phyloP scores from a whole-genome alignment of 37 sponge, comb jelly and placozoan species.

The Oopsacas minuta region DNA sequence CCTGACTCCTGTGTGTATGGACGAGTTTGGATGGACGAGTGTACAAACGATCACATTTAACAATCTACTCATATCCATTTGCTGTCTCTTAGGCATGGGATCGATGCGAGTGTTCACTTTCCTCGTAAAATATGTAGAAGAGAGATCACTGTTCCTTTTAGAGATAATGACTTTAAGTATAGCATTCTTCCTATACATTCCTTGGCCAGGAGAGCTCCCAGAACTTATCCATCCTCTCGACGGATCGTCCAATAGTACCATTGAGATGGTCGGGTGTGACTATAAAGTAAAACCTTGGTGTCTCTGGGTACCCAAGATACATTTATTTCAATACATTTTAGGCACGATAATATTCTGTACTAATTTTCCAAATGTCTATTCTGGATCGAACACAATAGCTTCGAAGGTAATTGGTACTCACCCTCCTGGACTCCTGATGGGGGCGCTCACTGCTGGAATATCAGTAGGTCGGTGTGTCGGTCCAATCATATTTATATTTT shows the following conservation, averaged over 20 bases:
- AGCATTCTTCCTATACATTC: neutral
- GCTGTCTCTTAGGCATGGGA: neutral
- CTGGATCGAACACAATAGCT: neutral
- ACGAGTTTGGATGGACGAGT: neutral
- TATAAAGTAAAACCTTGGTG: neutral
- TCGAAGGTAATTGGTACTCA: neutral
- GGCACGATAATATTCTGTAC: neutral
- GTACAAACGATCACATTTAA: neutral
- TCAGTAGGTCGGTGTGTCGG: neutral
- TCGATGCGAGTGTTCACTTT: neutral
- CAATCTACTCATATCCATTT: neutral
- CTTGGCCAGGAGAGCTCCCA: neutral
- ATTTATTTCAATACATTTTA: neutral
- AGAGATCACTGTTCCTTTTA: neutral
- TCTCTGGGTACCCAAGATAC: neutral
- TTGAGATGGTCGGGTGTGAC: neutral
- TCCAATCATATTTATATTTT: neutral
- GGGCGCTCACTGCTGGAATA: neutral
- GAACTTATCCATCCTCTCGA: neutral
- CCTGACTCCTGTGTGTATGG: neutral
- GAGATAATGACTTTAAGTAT: neutral
- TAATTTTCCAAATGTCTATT: neutral
- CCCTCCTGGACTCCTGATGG: neutral
- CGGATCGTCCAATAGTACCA: neutral
- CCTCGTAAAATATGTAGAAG: neutral